A percentile compares a stretch with the other conserved stretches of the same genome.
Conservation (phyloP, 2,888 invertebrate species). For the Caenorhabditis macrosperma region DNA sequence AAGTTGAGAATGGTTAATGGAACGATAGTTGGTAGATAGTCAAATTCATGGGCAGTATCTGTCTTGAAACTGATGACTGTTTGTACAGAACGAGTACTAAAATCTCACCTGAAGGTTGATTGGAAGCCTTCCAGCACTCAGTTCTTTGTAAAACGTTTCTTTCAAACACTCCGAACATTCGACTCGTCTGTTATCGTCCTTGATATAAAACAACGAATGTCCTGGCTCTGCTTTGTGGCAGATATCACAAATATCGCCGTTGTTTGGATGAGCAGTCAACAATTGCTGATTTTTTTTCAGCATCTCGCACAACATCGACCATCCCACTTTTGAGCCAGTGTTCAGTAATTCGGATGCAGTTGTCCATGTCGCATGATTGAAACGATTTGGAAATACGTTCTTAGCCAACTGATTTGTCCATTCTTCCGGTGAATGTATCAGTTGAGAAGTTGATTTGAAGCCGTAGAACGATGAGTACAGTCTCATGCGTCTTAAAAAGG, state of each 20-base stretch:
- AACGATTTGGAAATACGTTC: neutral
- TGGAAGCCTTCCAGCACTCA: constrained; percentile 18
- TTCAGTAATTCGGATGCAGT: constrained; percentile 9
- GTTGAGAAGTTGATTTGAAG: neutral
- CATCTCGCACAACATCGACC: constrained; percentile 14
- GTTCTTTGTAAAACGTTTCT: constrained; percentile 15
- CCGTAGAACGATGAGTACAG: neutral
- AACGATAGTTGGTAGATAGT: constrained; percentile 22
- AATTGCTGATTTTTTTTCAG: neutral
- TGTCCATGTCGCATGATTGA: constrained; percentile 15
- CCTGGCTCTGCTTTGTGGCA: constrained; percentile 2
- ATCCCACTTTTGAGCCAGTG: constrained; percentile 15
- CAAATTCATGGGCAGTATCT: constrained; percentile 20
- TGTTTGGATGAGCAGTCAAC: constrained; percentile 4
- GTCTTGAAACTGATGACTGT: neutral
- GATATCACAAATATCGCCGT: constrained; percentile 3
- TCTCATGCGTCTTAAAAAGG: neutral
- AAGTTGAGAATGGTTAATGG: constrained; percentile 23
- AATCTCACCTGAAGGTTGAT: constrained; percentile 9
- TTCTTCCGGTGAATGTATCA: neutral
- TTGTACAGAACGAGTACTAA: neutral
- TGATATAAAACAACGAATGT: constrained; percentile 1
- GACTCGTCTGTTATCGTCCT: constrained; percentile 3
- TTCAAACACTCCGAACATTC: constrained; percentile 21
- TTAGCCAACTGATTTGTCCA: neutral